These are phyloP conservation scores for Thereva unica DNA, from an alignment of 2,888 invertebrate species.

Conservation along the genomic window DNA sequence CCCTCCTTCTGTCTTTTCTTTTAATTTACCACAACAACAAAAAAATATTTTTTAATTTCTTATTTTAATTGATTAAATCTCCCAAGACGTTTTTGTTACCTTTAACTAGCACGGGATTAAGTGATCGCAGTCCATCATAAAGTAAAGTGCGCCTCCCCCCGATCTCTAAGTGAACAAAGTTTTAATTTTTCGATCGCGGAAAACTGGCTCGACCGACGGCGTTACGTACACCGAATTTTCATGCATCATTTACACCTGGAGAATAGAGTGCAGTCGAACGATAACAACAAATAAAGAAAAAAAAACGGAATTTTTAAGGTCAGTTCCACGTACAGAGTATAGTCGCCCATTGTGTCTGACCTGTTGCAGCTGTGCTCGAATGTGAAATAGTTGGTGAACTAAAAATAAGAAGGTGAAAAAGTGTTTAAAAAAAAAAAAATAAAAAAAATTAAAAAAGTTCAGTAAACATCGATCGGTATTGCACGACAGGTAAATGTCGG, in stretches of 20 bases:
- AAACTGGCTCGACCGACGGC: no score
- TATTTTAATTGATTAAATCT: neutral
- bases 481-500: no score
- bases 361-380: neutral
- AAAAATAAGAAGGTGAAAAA: neutral
- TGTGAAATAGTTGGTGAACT: slow-evolving; percentile 19
- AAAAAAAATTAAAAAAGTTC: no score
- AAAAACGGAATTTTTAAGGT: slow-evolving; percentile 6
- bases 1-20: slow-evolving; percentile 10
- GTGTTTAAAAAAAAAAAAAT: neutral
- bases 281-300: slow-evolving; percentile 8
- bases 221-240: no score
- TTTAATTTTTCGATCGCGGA: no score
- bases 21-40: neutral
- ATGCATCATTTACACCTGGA: neutral
- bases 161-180: no score
- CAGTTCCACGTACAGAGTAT: slow-evolving; percentile 15
- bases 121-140: no score
- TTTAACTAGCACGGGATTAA: no score
- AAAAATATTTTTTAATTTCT: slow-evolving; percentile 7
- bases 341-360: slow-evolving; percentile 19
- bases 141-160: no score
- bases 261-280: slow-evolving; percentile 1
- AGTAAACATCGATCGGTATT: no score
- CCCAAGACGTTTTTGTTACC: no score